These are phyloP conservation scores for Capromys pilorides DNA, from an alignment of 2,797 vertebrate species.

Conservation along the genomic window DNA sequence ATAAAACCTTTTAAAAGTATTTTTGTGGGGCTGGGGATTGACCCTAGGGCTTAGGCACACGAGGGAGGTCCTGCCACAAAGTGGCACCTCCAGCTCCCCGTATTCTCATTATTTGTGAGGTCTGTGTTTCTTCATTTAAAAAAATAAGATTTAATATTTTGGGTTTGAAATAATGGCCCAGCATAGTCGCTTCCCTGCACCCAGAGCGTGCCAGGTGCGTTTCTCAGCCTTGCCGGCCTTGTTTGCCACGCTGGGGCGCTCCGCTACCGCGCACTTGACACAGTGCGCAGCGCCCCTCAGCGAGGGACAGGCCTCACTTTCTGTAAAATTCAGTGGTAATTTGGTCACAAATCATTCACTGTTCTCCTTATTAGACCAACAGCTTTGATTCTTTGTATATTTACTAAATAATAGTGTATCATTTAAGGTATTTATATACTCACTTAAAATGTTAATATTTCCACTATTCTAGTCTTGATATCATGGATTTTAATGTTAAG, in stretches of 20 bases:
- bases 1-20: background rate
- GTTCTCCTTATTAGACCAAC: conserved; percentile 9
- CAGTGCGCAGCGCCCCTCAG: background rate
- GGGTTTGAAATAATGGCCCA: conserved; percentile 39
- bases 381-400: conserved; percentile 51
- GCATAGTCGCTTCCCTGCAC: conserved; percentile 43
- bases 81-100: background rate
- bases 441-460: conserved; percentile 55
- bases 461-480: background rate
- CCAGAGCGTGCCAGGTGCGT: background rate
- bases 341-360: background rate
- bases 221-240: background rate
- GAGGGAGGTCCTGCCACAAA: background rate
- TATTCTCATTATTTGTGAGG: conserved; percentile 16
- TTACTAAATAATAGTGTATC: conserved; percentile 34
- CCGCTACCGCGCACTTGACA: background rate
- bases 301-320: background rate
- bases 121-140: conserved; percentile 35
- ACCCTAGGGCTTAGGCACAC: background rate
- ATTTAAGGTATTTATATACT: background rate
- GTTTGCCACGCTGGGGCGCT: conserved; percentile 18
- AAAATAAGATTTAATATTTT: conserved; percentile 54
- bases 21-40: background rate
- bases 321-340: background rate
- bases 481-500: background rate